A percentile compares a stretch with the other conserved stretches of the same genome.
phyloP scores from a whole-genome alignment of 2,113 vertebrate species.

The Engystomops pustulosus region DNA sequence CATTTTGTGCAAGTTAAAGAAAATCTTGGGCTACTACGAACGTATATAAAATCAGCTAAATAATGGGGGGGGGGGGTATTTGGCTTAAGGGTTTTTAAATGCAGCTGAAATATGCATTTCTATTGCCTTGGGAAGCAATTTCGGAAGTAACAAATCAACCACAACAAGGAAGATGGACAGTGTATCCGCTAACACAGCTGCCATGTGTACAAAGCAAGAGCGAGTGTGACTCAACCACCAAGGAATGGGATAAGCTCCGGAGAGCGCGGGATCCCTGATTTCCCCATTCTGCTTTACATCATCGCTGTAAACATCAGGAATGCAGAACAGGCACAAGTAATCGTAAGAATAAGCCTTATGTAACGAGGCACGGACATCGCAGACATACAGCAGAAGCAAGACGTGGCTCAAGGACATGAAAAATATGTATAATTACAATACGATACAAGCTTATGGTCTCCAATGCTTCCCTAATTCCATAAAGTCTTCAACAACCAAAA shows the following conservation, averaged over 20 bases:
- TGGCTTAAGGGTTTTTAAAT: too few relatives aligned
- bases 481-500: too few relatives aligned
- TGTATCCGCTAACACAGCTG: conserved; percentile 14
- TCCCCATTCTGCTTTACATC: conserved; percentile 1
- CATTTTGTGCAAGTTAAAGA: too few relatives aligned
- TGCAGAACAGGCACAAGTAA: background rate
- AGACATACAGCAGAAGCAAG: too few relatives aligned
- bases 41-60: too few relatives aligned
- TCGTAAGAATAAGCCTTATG: background rate
- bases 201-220: conserved; percentile 11
- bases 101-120: background rate
- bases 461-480: too few relatives aligned
- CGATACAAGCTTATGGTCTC: too few relatives aligned
- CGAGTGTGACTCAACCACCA: conserved; percentile 16
- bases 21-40: too few relatives aligned
- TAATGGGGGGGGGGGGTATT: too few relatives aligned
- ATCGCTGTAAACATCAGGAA: background rate
- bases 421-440: too few relatives aligned
- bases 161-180: conserved; percentile 15
- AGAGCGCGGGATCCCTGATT: background rate
- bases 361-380: background rate
- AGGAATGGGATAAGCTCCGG: background rate
- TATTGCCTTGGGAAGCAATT: background rate
- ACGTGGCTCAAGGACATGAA: too few relatives aligned
- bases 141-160: conserved; percentile 32